Conservation (phyloP, 2,888 invertebrate genomes). For the Nephrotoma guestfalica region DNA sequence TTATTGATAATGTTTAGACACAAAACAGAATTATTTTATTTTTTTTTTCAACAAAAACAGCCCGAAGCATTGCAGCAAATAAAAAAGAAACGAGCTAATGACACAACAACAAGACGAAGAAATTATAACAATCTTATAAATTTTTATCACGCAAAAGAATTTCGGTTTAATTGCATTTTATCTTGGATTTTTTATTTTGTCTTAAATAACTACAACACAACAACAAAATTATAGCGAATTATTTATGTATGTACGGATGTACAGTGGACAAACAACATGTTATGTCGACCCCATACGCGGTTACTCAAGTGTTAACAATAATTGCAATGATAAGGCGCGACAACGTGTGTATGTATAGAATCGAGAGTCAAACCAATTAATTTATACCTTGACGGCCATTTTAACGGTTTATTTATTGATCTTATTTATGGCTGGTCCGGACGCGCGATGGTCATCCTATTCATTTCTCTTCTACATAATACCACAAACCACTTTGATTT, state of each 20-base stretch:
- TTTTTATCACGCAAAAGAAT: slow-evolving; percentile 3
- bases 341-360: not conserved
- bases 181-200: not conserved
- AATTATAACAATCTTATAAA: slow-evolving; percentile 1
- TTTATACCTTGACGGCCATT: not conserved
- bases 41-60: not conserved
- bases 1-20: not conserved
- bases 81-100: not conserved
- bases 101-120: not conserved
- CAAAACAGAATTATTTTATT: not conserved
- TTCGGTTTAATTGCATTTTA: slow-evolving; percentile 1
- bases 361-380: not conserved
- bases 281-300: not conserved
- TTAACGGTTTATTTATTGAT: not conserved
- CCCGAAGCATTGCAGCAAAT: not conserved
- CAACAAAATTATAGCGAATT: not conserved
- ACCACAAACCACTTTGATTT: not conserved
- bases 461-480: not conserved
- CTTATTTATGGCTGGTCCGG: not conserved
- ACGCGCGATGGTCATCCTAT: not conserved
- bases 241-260: not conserved
- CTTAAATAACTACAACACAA: not conserved
- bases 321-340: not conserved
- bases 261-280: not conserved
- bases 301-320: not conserved